Evolutionary conservation across 1,140 invertebrate genomes (phyloP).

Genomic region (Melitaea cinxia): DNA sequence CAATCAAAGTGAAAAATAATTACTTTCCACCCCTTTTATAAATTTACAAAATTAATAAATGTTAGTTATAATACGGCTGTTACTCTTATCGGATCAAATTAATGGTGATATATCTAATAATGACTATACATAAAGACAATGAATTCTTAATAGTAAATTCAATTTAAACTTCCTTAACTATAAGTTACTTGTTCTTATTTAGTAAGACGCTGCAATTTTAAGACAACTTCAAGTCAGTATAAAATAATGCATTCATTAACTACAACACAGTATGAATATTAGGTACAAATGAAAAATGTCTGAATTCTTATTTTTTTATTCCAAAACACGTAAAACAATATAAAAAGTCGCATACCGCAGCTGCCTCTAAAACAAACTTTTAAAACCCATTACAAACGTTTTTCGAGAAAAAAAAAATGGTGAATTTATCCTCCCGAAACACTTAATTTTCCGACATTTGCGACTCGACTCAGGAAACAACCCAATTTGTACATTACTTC

Average conservation of each 20-base stretch:
- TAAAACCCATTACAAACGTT: slow-evolving; percentile 65
- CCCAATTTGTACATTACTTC: slow-evolving; percentile 71
- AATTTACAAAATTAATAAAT: slow-evolving; percentile 51
- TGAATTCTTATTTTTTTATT: neutral
- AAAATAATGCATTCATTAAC: too few species aligned
- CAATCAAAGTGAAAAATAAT: slow-evolving; percentile 79
- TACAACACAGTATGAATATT: too few species aligned
- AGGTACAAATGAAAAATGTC: neutral
- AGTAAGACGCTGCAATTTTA: too few species aligned
- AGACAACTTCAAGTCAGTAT: too few species aligned
- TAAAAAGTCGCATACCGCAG: slow-evolving; percentile 43
- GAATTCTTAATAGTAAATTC: too few species aligned
- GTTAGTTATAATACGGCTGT: slow-evolving; percentile 21
- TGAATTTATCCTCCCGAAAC: slow-evolving; percentile 67
- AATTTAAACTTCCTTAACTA: too few species aligned
- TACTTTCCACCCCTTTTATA: slow-evolving; percentile 72
- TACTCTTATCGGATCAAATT: neutral
- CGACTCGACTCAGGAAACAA: slow-evolving; percentile 59
- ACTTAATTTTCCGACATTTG: slow-evolving; percentile 73
- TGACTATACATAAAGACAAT: too few species aligned
- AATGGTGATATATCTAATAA: neutral
- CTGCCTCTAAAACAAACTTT: slow-evolving; percentile 72
- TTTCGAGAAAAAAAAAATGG: slow-evolving; percentile 74
- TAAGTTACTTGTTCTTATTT: too few species aligned
- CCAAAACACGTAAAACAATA: neutral